phyloP scores from a whole-genome alignment of 2,888 invertebrate genomes.

The Chesias legatella region DNA sequence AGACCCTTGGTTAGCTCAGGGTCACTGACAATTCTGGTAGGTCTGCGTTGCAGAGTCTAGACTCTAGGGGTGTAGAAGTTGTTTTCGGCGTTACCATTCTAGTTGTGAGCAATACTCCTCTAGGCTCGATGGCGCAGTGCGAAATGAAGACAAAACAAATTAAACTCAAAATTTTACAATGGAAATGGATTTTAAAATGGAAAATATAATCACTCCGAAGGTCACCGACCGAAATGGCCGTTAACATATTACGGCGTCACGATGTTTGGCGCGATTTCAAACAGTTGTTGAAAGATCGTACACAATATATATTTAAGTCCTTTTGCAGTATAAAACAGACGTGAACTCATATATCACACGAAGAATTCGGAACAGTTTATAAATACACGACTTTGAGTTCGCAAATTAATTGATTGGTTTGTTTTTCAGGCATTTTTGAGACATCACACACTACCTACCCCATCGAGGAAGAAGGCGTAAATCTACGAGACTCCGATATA shows the following conservation, averaged over 20 bases:
- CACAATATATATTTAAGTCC: conserved; percentile 36
- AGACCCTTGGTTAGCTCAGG: too few relatives aligned
- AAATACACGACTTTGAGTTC: conserved; percentile 27
- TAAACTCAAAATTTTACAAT: too few relatives aligned
- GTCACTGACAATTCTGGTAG: too few relatives aligned
- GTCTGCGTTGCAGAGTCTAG: too few relatives aligned
- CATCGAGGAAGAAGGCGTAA: not conserved
- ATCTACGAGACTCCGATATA: not conserved
- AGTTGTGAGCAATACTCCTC: too few relatives aligned
- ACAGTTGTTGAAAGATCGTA: conserved; percentile 33
- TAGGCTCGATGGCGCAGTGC: too few relatives aligned
- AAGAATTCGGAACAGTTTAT: conserved; percentile 27
- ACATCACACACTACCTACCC: too few relatives aligned
- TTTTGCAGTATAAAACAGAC: conserved; percentile 38
- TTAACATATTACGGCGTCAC: conserved; percentile 17
- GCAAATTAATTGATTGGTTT: conserved; percentile 13
- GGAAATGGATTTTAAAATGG: too few relatives aligned
- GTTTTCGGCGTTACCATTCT: too few relatives aligned
- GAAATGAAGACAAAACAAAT: too few relatives aligned
- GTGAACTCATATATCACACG: conserved; percentile 20
- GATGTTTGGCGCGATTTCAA: conserved; percentile 53
- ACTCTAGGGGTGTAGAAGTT: too few relatives aligned
- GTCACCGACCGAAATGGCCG: conserved; percentile 22
- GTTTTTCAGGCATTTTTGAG: conserved; percentile 14
- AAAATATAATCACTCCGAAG: conserved; percentile 17